Base-by-base conservation (phyloP, 2,888 invertebrate species). In the Rhimphoctona megacephalus region DNA sequence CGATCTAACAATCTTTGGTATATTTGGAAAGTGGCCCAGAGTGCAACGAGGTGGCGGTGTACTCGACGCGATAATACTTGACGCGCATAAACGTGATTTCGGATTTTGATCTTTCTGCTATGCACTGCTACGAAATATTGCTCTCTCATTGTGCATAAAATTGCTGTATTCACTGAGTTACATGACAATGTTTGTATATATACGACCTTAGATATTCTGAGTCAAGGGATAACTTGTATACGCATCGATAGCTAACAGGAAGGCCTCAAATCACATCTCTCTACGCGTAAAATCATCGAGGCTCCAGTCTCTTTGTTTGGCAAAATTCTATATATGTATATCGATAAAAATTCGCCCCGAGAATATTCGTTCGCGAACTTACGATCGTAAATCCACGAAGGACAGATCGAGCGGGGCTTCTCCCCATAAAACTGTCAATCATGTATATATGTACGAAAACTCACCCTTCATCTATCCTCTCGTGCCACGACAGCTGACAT, bases 351-450 rank as follows among this genome's bases (percentile, higher is more conserved):
- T 43, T n/a, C 25, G 19, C 30, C n/a, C 49, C 77, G 46, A 64
- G 70, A 22, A 39, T 57, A 91, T 91, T 91, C 90, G 91, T 90
- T 89, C 88, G 85, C 87, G 89, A 90, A 77, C 30, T 70, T 70
- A 72, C 80, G 89, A 86, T 90, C 91, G 92, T 92, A 92, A 92
- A 92, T 92, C 90, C 89, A 87, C 86, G 90, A 91, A 91, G 89
- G 91, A 87, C 76, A 64, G 86, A 78, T 81, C 61, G 88, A 83
- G 86, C 86, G 84, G 89, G 89, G 84, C 84, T 83, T 88, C 89
- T 89, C 91, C 91, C 92, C 89, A 92, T 93, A 92, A 93, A 93
- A 91, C 90, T 93, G 93, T 93, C 93, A 93, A 92, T 93, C 93
- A 93, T 90, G 87, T 49, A 93, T 90, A 87, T 49, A 61, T 14